Evolutionary conservation across 1,140 invertebrate genomes (phyloP), one percentile per base, ranked within the genome.

Genomic region (Euura lappo): DNA sequence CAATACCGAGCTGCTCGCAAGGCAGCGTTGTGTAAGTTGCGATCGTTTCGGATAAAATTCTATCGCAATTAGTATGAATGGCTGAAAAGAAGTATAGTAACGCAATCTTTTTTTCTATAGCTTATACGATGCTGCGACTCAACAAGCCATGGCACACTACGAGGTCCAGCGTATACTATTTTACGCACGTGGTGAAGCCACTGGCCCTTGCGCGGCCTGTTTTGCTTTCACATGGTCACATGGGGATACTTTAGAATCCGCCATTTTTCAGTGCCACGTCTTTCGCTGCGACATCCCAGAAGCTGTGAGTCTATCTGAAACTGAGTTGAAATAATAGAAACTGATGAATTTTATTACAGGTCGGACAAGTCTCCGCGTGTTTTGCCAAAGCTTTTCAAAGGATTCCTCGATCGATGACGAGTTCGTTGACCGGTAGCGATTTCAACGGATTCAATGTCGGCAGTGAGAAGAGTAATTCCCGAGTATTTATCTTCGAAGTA

Each of bases 181-280:
- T 88, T 99, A 98, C 87, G 96, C 96, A 7, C 91, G 96, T 65
- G 98, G 98, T 4, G 91, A 93, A n/a, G 91, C 90, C n/a, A 93
- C 93, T 71, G 94, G 94, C 28, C 86, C 90, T 2, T 97, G 98
- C 80, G 93, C 93, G 3, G 91, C 95, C 8, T 99, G 98, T 88
- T 99, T 99, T 89, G 97, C 97, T 47, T 99, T 99, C 86, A 99
- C 97, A 0, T 99, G 96, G 92, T 96, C 96, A 45, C 97, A 99
- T 82, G 94, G 94, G 4, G 94, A 97, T 79, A 95, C 93, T 13
- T 91, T 93, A 78, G 96, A 97, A 83, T 93, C 93, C 6, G 93
- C 95, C 51, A 94, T 99, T 68, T 98, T 98, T 88, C 96, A 98
- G 86, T 99, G 98, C 88, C 97, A 98, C 89, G 95, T 98, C 44